Evolutionary conservation across 1,140 invertebrate genomes (phyloP), one percentile per base, ranked within the genome.

Genomic region (Saccostrea echinata): DNA sequence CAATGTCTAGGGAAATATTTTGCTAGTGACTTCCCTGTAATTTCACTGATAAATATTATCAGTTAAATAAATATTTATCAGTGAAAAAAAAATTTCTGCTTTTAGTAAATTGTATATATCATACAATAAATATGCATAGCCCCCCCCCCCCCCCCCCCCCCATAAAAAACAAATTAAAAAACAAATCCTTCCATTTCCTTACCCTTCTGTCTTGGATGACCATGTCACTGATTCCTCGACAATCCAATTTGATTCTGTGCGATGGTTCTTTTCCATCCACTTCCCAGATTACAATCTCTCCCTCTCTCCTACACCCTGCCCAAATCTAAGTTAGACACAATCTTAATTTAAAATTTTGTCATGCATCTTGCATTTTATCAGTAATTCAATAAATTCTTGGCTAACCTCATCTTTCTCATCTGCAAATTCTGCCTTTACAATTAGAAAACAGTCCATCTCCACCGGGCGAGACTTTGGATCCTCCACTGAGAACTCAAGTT

Each of bases 281-380:
- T 68, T 93, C 89, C 92, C 90, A 92, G 8, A 93, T 85, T 21
- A 92, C 35, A 12, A 93, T 84, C 18, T 84, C 84, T n/a, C 92
- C 89, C 21, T 89, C 85, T 51, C 92, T 71, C 18, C 92, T 89
- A 81, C 89, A 91, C 0, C 92, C 92, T 16, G 91, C 90, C 91
- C 91, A 92, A 30, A 93, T 90, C 92, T 92, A 30, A 18, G 3
- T 3, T 52, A 3, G 27, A 21, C 30, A 27, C 11, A 30, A 80
- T 51, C 4, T 83, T 3, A 13, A 76, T 43, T 43, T 43, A 43
- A 43, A 8, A 43, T 9, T 0, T 43, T 43, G 43, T 43, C 4
- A 43, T 43, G 43, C 43, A 43, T 43, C 43, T 43, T 43, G 43
- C 4, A 43, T 43, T 43, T 43, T 43, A 43, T 43, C 1, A 43